A percentile compares a stretch with the other conserved stretches of the same genome.
These are phyloP conservation scores for Pristionchus japonicus DNA, from an alignment of 2,888 invertebrate species.

Conservation along the genomic window DNA sequence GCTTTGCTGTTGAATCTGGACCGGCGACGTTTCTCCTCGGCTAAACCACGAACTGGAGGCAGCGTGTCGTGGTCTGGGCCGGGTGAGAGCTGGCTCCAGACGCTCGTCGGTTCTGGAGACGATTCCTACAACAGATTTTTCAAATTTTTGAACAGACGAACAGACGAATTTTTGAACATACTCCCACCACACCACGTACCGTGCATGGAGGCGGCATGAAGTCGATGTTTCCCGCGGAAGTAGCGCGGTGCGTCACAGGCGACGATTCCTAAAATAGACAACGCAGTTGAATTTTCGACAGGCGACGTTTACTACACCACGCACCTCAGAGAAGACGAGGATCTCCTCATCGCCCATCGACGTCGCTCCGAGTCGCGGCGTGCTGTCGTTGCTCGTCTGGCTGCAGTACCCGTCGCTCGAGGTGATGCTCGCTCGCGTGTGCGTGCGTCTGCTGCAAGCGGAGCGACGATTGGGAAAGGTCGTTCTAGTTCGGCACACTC, in stretches of 20 bases:
- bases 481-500: not conserved
- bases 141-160: not conserved
- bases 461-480: not conserved
- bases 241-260: not conserved
- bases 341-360: not conserved
- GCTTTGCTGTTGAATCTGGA: not conserved
- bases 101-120: not conserved
- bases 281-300: not conserved
- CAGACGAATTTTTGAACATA: not conserved
- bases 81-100: not conserved
- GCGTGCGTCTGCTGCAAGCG: not conserved
- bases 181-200: not conserved
- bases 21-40: not conserved
- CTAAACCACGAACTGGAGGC: not conserved
- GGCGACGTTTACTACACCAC: not conserved
- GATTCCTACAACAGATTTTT: not conserved
- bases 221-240: not conserved
- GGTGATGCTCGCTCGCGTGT: not conserved
- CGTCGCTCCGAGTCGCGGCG: not conserved
- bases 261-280: not conserved
- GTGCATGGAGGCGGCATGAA: not conserved
- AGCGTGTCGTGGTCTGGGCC: not conserved
- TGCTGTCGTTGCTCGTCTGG: not conserved
- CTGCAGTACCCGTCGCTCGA: constrained; percentile 15
- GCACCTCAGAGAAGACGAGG: not conserved